Evolutionary conservation across 2,113 vertebrate species (phyloP).

Genomic region (Ammodytes marinus): DNA sequence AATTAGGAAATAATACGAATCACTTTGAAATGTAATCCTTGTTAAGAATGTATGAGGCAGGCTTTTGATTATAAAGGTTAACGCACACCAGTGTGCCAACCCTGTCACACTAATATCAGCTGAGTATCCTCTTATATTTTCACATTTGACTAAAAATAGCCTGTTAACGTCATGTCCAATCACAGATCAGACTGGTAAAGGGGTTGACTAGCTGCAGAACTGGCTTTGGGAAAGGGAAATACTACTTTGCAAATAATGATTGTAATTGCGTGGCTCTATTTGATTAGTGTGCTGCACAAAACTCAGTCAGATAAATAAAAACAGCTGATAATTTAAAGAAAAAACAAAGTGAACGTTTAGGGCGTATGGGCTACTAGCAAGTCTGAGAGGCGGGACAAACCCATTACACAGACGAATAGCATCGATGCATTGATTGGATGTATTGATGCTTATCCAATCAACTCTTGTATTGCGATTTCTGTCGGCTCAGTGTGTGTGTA

Average conservation of each 20-base stretch:
- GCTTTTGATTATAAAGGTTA: background rate
- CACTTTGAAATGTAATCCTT: background rate
- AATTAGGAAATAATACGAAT: background rate
- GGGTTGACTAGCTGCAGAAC: slow-evolving; percentile 50
- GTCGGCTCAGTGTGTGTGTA: background rate
- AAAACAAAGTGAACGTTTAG: slow-evolving; percentile 40
- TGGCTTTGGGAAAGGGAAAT: slow-evolving; percentile 24
- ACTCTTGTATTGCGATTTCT: background rate
- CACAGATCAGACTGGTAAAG: slow-evolving; percentile 60
- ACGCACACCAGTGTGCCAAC: background rate
- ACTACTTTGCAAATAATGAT: background rate
- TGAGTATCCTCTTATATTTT: slow-evolving; percentile 75
- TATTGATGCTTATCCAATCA: slow-evolving; percentile 65
- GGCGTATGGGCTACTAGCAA: slow-evolving; percentile 63
- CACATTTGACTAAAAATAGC: slow-evolving; percentile 86
- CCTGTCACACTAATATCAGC: slow-evolving; percentile 34
- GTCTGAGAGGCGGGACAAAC: slow-evolving; percentile 65
- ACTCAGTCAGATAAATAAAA: background rate
- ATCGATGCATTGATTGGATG: slow-evolving; percentile 45
- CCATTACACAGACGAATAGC: slow-evolving; percentile 68
- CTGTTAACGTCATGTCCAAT: slow-evolving; percentile 81
- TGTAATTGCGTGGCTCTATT: background rate
- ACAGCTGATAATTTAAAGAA: slow-evolving; percentile 21
- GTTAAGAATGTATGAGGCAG: background rate
- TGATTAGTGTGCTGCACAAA: background rate